phyloP scores from a whole-genome alignment of 2,113 vertebrate species.

The Isichthys henryi region DNA sequence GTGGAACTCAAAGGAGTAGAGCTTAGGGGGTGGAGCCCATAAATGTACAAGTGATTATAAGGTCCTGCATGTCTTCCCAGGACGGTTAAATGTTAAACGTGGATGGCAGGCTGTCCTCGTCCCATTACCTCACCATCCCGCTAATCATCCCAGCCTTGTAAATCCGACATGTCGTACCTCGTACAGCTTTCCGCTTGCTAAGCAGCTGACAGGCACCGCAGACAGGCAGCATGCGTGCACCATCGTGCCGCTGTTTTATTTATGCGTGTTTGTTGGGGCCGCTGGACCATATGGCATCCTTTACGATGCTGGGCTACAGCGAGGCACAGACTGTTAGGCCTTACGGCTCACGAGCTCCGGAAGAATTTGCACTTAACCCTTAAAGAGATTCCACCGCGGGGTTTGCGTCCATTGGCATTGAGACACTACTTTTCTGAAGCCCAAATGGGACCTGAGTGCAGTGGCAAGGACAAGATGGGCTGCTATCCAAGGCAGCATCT shows the following conservation, averaged over 20 bases:
- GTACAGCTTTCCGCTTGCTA: neutral
- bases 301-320: neutral
- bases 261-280: neutral
- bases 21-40: neutral
- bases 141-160: slow-evolving; percentile 2
- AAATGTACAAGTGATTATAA: neutral
- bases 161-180: neutral
- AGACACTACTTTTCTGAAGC: neutral
- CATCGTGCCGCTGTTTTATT: neutral
- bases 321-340: neutral
- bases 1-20: too few species aligned
- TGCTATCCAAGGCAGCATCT: too few species aligned
- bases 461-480: too few species aligned
- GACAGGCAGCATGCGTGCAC: neutral
- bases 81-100: neutral
- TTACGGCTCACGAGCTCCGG: neutral
- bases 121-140: neutral
- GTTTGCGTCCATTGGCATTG: neutral
- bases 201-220: neutral
- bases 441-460: neutral
- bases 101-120: neutral
- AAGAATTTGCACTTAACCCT: neutral
- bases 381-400: neutral
- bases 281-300: neutral
- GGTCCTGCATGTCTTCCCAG: neutral